Evolutionary conservation across 2,113 vertebrate genomes (phyloP), one percentile per base, ranked within the genome.

Genomic region (Ictalurus furcatus): DNA sequence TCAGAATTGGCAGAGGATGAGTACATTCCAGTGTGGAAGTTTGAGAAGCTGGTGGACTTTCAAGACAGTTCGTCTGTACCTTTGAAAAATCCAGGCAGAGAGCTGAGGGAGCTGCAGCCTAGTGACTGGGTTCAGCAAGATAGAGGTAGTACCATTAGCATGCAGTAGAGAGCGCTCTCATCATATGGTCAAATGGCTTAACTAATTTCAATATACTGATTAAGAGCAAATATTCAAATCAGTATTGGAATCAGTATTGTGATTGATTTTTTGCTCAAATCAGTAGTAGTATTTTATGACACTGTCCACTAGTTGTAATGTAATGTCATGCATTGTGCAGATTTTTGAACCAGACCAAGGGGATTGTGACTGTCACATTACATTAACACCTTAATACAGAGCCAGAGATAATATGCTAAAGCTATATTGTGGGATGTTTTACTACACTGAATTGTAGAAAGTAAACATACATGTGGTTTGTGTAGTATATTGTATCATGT

Each of bases 61-160:
- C 92, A 93, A 58, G 89, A 93, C 80, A 93, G 90, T 63, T 63
- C 92, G 0, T 86, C 89, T 11, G 92, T 96, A 61, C 96, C 93
- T n/a, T 91, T 97, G 84, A 95, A 90, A 88, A 95, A 92, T 81
- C 91, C 96, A 69, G 89, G 89, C 84, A 90, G 19, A 0, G 92
- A 94, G 4, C 96, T 98, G 82, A 30, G 82, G 71, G 93, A 95
- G 82, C 93, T 97, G 56, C 95, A 94, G 63, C 95, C 96, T 16
- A 96, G 96, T 88, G 97, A 97, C 94, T 99, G 98, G 98, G 93
- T 97, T 89, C 98, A 99, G 93, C 97, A 97, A 93, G 97, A 99
- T 89, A 93, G 91, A 94, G 96, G 98, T 99, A 96, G 37, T 28
- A 40, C 67, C 85, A 82, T 69, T 44, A 63, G 67, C 71, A 86